Conservation (phyloP, 2,113 vertebrate species). For the Pelusios castaneus region DNA sequence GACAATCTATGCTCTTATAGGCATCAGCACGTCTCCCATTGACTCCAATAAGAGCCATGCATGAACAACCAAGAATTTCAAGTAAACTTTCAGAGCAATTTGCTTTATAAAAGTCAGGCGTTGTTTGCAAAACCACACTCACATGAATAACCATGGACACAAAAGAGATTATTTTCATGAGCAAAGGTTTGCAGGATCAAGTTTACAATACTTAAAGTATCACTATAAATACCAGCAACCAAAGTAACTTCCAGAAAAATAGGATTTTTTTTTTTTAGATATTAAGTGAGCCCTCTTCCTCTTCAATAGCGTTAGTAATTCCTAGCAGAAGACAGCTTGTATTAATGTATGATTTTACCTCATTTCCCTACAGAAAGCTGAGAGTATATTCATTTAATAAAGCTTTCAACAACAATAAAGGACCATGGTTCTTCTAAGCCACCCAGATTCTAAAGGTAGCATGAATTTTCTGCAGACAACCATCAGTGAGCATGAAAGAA, state of each 20-base stretch:
- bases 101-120: neutral
- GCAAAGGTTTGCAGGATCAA: neutral
- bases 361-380: neutral
- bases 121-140: neutral
- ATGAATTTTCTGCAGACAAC: conserved; percentile 58
- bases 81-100: neutral
- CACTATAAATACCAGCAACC: neutral
- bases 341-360: neutral
- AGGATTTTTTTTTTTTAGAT: neutral
- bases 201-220: neutral
- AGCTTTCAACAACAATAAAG: neutral
- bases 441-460: conserved; percentile 50
- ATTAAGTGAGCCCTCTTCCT: neutral
- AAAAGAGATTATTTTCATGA: neutral
- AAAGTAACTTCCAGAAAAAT: neutral
- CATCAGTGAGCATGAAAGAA: conserved; percentile 47
- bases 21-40: neutral
- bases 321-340: neutral
- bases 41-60: neutral
- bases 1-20: neutral
- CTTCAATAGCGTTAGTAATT: neutral
- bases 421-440: conserved; percentile 2
- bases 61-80: neutral
- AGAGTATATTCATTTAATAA: neutral
- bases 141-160: neutral